A percentile compares a stretch with the other conserved stretches of the same genome.
Conservation (phyloP, 2,797 vertebrate genomes). For the Mallotus villosus region DNA sequence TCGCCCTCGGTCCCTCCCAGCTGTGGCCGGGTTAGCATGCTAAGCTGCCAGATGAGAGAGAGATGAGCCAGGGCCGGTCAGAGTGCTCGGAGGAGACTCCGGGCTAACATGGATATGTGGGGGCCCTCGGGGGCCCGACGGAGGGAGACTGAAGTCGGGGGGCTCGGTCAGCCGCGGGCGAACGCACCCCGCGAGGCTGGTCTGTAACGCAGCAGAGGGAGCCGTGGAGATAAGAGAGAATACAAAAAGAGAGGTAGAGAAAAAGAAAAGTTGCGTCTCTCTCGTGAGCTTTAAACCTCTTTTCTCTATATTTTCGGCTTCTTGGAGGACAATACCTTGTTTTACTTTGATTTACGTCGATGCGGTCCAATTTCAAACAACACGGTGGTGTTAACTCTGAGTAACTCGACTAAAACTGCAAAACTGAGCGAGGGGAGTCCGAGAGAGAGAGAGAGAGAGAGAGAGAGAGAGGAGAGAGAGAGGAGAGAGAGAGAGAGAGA, state of each 20-base stretch:
- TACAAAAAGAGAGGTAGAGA: background rate
- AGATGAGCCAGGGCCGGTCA: background rate
- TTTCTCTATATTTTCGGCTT: background rate
- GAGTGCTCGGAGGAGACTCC: background rate
- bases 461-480: background rate
- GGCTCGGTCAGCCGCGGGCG: no score
- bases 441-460: background rate
- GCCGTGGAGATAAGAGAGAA: no score
- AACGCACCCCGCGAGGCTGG: no score
- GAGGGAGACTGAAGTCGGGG: no score
- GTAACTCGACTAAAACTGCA: conserved; percentile 3
- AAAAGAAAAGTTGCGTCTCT: background rate
- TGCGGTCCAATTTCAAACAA: conserved; percentile 7
- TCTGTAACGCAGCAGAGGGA: no score
- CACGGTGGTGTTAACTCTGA: background rate
- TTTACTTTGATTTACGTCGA: conserved; percentile 8
- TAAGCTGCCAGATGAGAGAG: background rate
- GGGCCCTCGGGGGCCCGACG: background rate
- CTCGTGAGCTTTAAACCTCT: background rate
- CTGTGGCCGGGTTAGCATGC: background rate
- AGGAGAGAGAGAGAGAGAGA: background rate
- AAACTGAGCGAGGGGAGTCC: background rate
- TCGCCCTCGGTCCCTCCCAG: background rate
- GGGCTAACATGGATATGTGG: conserved; percentile 16
- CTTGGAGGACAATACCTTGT: background rate